Evolutionary conservation across 1,140 invertebrate species (phyloP).

Genomic region (Onthophagus taurus): DNA sequence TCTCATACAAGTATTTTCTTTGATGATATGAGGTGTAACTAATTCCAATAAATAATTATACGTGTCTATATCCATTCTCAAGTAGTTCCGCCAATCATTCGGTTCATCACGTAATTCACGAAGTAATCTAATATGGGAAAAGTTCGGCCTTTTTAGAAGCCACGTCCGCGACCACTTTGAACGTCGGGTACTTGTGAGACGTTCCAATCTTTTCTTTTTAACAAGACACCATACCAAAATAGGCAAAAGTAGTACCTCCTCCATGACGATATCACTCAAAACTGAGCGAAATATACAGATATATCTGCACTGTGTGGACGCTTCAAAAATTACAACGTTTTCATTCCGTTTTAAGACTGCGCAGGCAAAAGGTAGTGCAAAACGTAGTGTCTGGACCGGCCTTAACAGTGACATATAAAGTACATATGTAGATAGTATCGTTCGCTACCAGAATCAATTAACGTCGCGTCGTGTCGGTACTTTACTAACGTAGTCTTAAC

Average conservation of each 20-base stretch:
- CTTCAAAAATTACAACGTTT: constrained; percentile 9
- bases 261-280: constrained; percentile 9
- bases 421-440: too few species aligned
- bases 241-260: constrained; percentile 9
- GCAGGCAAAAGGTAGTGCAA: constrained; percentile 12
- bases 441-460: too few species aligned
- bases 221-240: constrained; percentile 12
- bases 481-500: too few species aligned
- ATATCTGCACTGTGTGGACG: constrained; percentile 8
- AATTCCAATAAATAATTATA: constrained; percentile 13
- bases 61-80: constrained; percentile 8
- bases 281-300: constrained; percentile 11
- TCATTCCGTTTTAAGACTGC: constrained; percentile 12
- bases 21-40: constrained; percentile 12
- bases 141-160: constrained; percentile 6
- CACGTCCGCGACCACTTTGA: constrained; percentile 11
- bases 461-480: too few species aligned
- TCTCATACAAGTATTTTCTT: constrained; percentile 16
- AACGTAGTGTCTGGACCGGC: constrained; percentile 1
- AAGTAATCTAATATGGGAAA: constrained; percentile 10
- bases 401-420: too few species aligned
- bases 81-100: constrained; percentile 9
- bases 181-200: constrained; percentile 7
- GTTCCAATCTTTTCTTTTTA: constrained; percentile 11
- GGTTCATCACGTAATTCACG: constrained; percentile 11